phyloP scores from a whole-genome alignment of 2,113 vertebrate species.

The Trematocara nigrifrons region DNA sequence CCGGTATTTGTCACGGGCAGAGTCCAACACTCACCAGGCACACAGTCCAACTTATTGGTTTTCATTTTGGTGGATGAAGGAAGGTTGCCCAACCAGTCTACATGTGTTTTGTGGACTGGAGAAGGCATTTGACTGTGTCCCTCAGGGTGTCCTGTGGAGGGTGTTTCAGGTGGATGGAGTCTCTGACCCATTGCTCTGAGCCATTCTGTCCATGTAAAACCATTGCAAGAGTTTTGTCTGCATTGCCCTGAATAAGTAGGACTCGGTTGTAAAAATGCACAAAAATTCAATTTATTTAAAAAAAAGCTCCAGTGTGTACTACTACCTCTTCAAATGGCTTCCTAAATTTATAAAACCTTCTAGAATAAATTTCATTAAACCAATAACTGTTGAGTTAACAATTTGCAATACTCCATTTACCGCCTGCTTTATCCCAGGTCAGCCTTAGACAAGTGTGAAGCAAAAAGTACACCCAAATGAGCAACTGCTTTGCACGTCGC shows the following conservation, averaged over 20 bases:
- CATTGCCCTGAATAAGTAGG: neutral
- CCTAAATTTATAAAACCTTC: neutral
- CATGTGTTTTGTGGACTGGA: neutral
- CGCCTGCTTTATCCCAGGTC: fast-evolving
- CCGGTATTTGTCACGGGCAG: neutral
- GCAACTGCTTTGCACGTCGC: fast-evolving
- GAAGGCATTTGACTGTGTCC: neutral
- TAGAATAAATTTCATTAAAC: neutral
- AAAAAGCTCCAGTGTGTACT: neutral
- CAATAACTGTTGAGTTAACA: neutral
- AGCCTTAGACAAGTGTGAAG: neutral
- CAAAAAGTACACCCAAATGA: neutral
- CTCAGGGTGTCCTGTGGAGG: neutral
- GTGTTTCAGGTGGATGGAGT: neutral
- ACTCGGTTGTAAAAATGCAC: neutral
- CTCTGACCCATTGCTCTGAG: neutral
- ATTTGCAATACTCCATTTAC: neutral
- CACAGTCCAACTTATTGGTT: neutral
- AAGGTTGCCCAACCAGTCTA: neutral
- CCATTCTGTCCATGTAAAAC: neutral
- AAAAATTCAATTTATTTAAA: neutral
- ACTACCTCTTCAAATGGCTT: neutral
- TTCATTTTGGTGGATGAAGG: neutral
- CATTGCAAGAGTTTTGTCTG: neutral
- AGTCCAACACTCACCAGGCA: neutral